Base-by-base conservation (phyloP, 2,113 vertebrate species). In the Spilogale gracilis region DNA sequence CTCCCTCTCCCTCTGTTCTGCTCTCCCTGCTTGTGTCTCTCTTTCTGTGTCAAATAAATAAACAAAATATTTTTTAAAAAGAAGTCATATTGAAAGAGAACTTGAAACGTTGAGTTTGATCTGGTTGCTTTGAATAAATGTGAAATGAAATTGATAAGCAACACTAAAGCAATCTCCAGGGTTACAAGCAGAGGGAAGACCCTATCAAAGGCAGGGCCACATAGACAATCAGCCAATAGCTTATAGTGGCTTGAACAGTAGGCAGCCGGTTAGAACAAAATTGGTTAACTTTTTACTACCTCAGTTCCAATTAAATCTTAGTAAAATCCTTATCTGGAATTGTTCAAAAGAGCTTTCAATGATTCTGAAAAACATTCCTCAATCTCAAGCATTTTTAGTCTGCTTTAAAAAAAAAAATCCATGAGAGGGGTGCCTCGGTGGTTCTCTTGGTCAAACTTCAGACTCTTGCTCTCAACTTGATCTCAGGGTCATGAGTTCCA, bases 321-420 rank as follows among this genome's bases (percentile, higher is more conserved):
- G 11, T 43, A 92, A 93, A 97, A 89, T 73, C 14, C n/a, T 93
- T 98, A 63, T 73, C 89, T 94, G 97, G 32, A 87, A 96, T 92
- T 81, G 67, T 96, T 50, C 84, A 5, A 0, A 84, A 95, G 38
- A 80, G 50, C 43, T 69, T 87, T 0, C 11, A 0, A 5, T 89
- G 27, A 63, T 18, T 88, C 89, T 83, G 52, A 52, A 50, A 96
- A 74, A 92, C 89, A 96, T 88, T 87, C 96, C 74, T 94, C 82
- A 88, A 61, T 97, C 90, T 96, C 73, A n/a, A 56, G 61, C 69
- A 80, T 45, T 61, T 97, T 83, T 91, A 96, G 86, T 80, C 80
- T 95, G 11, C 97, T 94, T 97, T 95, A 61, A 91, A 65, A 38
- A 65, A 38, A 38, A 38, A 71, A 43, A 78, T 38, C 67, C 1